phyloP scores from a whole-genome alignment of 2,797 vertebrate species.

The Neomorphus geoffroyi region DNA sequence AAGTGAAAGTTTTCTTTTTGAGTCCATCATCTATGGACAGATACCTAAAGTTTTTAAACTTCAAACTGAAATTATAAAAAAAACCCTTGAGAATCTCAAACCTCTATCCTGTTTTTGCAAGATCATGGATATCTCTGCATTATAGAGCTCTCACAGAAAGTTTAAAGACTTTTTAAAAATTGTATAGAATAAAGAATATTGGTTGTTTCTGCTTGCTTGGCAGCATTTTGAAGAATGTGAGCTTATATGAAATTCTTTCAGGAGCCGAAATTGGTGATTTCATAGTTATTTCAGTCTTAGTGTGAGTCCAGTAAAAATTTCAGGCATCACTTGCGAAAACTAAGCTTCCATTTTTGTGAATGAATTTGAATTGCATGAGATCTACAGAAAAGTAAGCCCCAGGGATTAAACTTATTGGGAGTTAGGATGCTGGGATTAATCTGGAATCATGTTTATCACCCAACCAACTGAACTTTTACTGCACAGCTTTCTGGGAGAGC shows the following conservation, averaged over 20 bases:
- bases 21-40: not conserved
- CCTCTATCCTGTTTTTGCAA: not conserved
- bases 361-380: not conserved
- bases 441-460: not conserved
- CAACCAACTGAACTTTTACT: not conserved
- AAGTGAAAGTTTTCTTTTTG: not conserved
- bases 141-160: not conserved
- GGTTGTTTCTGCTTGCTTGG: not conserved
- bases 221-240: not conserved
- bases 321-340: not conserved
- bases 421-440: not conserved
- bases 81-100: not conserved
- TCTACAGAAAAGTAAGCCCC: not conserved
- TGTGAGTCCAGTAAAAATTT: not conserved
- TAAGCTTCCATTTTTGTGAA: not conserved
- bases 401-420: not conserved
- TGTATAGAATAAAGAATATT: not conserved
- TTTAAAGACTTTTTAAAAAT: not conserved
- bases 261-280: not conserved
- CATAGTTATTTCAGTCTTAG: not conserved
- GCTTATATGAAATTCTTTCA: not conserved
- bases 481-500: not conserved
- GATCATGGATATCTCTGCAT: not conserved
- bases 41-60: not conserved
- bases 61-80: too few species aligned